Conservation (phyloP, 2,888 invertebrate species). For the Ecdyonurus torrentis region DNA sequence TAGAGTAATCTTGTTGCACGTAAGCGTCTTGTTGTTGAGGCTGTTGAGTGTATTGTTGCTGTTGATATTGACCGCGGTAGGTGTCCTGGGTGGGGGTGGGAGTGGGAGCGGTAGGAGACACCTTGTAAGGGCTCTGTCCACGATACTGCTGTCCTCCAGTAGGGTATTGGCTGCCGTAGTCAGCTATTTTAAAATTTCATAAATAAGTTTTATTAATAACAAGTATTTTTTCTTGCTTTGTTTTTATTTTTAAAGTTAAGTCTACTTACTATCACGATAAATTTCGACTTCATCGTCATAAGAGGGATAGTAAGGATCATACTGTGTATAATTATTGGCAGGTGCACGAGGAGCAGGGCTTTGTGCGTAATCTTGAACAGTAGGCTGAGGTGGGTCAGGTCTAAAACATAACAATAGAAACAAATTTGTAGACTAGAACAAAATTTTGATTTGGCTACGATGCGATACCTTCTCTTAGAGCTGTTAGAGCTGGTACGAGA, state of each 20-base stretch:
- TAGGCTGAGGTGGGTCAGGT: background rate
- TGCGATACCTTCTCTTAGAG: conserved; percentile 7
- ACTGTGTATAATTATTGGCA: background rate
- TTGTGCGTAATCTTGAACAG: background rate
- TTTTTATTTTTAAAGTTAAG: too few relatives aligned
- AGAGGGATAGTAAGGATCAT: background rate
- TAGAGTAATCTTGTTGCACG: conserved; percentile 22
- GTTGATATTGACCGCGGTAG: background rate
- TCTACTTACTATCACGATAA: background rate
- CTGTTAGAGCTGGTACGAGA: conserved; percentile 5
- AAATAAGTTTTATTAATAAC: background rate
- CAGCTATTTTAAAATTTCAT: background rate
- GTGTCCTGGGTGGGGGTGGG: background rate
- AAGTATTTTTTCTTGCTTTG: too few relatives aligned
- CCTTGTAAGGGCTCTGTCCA: conserved; percentile 1
- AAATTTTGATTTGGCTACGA: background rate
- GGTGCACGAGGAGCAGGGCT: background rate
- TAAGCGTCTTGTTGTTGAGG: conserved; percentile 7
- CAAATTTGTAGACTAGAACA: background rate
- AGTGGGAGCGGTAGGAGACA: background rate
- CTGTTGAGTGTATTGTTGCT: background rate
- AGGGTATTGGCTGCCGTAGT: background rate
- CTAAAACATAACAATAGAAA: background rate
- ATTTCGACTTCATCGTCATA: background rate
- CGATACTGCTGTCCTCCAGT: background rate